Evolutionary conservation across 2,888 invertebrate species (phyloP), one percentile per base, ranked within the genome.

Genomic region (Rhagonycha fulva): DNA sequence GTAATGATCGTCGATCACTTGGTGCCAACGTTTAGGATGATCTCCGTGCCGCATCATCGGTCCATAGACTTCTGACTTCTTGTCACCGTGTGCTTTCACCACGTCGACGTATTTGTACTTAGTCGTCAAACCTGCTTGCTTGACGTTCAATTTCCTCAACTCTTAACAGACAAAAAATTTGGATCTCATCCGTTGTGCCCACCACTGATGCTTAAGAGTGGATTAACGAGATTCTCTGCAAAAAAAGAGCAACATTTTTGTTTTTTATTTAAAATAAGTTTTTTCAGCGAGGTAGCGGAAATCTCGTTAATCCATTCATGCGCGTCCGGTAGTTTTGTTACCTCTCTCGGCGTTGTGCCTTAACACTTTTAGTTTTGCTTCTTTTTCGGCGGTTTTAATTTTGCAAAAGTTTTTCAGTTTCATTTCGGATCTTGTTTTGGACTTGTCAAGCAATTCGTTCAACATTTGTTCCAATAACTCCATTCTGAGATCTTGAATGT

Each of bases 381-480:
- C 88, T 84, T 91, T 92, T 78, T 92, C 90, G 2, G 87, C 86
- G 66, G 90, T 89, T 87, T 91, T 89, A 66, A 75, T 62, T n/a
- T 87, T 83, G 86, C 92, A 89, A 80, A 91, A 84, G 76, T 88
- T 87, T 75, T 90, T 86, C 83, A 93, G 84, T 87, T 91, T 89
- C 77, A 80, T 81, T 71, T 90, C 88, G 1, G 88, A 87, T 10
- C 89, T 86, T 2, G 83, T 85, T 9, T 88, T 87, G 30, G 88
- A 86, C 73, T 89, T 87, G 47, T 88, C 86, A 4, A 92, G 90
- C 70, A 91, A 86, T 74, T 91, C 89, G 14, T 89, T 86, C 74
- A 93, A 88, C 82, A 93, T 86, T 71, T 92, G 89, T 77, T 93
- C 91, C n/a, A 95, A 90, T 71, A 96, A 89, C 75, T 93, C 90